phyloP scores from a whole-genome alignment of 2,113 vertebrate species.

The Anguilla rostrata region DNA sequence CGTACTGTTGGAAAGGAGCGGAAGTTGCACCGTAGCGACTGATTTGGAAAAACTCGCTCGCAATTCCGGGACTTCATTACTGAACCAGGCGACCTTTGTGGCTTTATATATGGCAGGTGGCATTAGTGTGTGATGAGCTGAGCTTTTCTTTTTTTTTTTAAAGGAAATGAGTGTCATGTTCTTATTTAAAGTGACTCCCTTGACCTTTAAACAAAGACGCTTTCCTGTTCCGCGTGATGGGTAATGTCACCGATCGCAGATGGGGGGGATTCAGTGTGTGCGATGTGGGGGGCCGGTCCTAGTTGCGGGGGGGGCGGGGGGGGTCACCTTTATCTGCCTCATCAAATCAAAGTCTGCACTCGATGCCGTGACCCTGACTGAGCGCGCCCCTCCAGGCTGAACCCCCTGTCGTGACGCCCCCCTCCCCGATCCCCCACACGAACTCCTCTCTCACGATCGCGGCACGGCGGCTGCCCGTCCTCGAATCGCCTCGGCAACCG shows the following conservation, averaged over 20 bases:
- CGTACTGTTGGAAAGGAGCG: background rate
- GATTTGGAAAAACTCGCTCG: background rate
- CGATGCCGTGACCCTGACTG: background rate
- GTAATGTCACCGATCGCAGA: slow-evolving; percentile 35
- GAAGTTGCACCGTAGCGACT: background rate
- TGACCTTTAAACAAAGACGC: slow-evolving; percentile 50
- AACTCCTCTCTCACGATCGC: background rate
- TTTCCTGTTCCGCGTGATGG: slow-evolving; percentile 37
- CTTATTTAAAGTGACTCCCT: slow-evolving; percentile 46
- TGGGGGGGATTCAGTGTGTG: slow-evolving; percentile 19
- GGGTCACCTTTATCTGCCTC: slow-evolving; percentile 12
- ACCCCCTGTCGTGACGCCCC: background rate
- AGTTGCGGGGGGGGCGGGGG: slow-evolving; percentile 3
- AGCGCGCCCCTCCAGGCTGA: background rate
- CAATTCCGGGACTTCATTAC: background rate
- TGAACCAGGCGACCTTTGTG: background rate
- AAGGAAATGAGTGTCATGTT: slow-evolving; percentile 23
- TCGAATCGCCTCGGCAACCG: background rate
- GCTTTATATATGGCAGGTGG: slow-evolving; percentile 7
- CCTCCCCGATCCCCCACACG: background rate
- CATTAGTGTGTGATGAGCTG: slow-evolving; percentile 1
- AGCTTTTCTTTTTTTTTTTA: background rate
- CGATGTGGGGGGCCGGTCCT: background rate
- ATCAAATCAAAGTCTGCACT: background rate
- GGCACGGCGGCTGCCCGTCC: background rate